Percentiles rank a stretch among this genome's conserved stretches.
Conservation (phyloP, 1,140 invertebrate species). For the Chymomyza costata region DNA sequence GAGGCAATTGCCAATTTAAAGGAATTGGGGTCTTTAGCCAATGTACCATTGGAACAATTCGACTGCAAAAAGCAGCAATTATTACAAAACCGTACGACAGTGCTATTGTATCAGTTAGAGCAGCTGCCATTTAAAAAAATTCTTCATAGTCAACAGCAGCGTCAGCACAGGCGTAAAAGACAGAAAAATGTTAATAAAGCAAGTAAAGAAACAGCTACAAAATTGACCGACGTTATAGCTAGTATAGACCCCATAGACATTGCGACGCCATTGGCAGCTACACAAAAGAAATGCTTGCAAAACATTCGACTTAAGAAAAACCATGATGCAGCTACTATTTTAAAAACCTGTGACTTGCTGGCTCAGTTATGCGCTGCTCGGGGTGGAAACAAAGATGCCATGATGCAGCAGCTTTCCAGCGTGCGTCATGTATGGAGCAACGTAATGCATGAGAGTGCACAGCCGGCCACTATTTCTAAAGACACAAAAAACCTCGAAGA, state of each 20-base stretch:
- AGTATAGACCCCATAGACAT: neutral
- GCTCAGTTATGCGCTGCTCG: conserved; percentile 41
- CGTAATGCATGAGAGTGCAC: conserved; percentile 14
- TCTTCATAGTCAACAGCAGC: conserved; percentile 12
- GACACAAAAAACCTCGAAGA: conserved; percentile 11
- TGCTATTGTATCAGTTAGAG: conserved; percentile 21
- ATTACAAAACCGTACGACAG: conserved; percentile 20
- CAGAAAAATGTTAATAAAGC: neutral
- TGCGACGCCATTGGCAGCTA: neutral
- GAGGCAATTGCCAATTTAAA: conserved; percentile 28
- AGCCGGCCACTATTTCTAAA: neutral
- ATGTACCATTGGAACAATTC: neutral
- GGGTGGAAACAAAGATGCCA: conserved; percentile 17
- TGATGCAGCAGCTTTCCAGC: conserved; percentile 25
- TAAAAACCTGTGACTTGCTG: conserved; percentile 49
- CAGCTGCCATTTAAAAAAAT: conserved; percentile 6
- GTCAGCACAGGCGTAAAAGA: conserved; percentile 28
- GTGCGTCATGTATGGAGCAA: conserved; percentile 42
- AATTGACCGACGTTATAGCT: neutral
- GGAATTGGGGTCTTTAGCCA: conserved; percentile 7
- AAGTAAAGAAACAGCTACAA: neutral
- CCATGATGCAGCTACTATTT: conserved; percentile 39
- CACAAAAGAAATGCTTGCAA: conserved; percentile 6
- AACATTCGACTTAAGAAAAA: conserved; percentile 29
- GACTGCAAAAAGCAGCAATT: neutral